Base-by-base conservation (phyloP, 2,113 vertebrate species). In the Brienomyrus longianalis region DNA sequence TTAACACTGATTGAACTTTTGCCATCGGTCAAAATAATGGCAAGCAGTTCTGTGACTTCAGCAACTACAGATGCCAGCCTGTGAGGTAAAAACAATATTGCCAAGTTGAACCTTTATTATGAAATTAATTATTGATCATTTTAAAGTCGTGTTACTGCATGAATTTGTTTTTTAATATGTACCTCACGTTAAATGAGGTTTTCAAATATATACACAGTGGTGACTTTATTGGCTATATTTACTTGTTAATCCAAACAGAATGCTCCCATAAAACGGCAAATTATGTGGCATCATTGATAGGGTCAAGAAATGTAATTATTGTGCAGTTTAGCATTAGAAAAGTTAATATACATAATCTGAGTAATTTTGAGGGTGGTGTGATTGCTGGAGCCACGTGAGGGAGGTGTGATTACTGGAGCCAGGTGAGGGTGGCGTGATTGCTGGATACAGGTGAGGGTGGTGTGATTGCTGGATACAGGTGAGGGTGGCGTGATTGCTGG, bases 81-180 rank as follows among this genome's bases (percentile, higher is more conserved):
- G 56, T 80, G 23, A 50, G 5, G 31, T 54, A 89, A 62, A 50
- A 35, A 45, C 51, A 88, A 85, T 88, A 50, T 56, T 91, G 91
- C 59, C 59, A 27, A 45, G 62, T 52, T 89, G 91, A 66, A 19
- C 21, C 31, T 85, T 90, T 56, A 56, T 88, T 83, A 84, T 74
- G 70, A 88, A 85, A 90, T 77, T 70, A 3, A 88, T 89, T 88
- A 74, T 89, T 56, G 56, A 59, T 59, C 21, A 23, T 59, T 23
- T 59, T 59, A 59, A 8, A n/a, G 56, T 59, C 21, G 31, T 70
- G 62, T 70, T 31, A 27, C n/a, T 13, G n/a, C n/a, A 70, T 31
- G 1, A 3, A 11, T 70, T 31, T 70, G 62, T 70, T 3, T 70
- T 70, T 70, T 70, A 70, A 70, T 70, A 70, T 31, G 3, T 13